phyloP scores from a whole-genome alignment of 2,797 vertebrate genomes.

The Manis pentadactyla region DNA sequence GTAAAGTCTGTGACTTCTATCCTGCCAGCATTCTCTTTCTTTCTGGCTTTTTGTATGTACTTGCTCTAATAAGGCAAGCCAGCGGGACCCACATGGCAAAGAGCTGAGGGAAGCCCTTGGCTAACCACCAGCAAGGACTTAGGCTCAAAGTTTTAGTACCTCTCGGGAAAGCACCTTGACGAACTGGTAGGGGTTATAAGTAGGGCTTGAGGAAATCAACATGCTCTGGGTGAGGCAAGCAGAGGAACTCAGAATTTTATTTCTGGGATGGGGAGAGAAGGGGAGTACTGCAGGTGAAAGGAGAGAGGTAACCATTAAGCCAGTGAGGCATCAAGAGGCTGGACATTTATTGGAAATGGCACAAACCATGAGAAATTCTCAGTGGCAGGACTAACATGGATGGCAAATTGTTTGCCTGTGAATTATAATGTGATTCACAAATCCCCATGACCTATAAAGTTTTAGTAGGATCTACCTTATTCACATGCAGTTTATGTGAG shows the following conservation, averaged over 20 bases:
- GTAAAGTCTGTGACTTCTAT: neutral
- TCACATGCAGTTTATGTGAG: neutral
- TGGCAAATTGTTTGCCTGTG: neutral
- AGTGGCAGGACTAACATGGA: neutral
- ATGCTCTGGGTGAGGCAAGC: neutral
- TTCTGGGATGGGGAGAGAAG: neutral
- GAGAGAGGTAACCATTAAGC: neutral
- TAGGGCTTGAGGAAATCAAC: neutral
- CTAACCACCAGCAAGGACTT: neutral
- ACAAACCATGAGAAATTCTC: neutral
- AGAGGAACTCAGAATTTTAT: neutral
- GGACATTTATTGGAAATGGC: neutral
- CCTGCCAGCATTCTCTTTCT: neutral
- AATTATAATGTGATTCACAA: neutral
- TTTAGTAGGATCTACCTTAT: neutral
- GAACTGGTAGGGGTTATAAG: neutral
- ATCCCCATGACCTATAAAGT: neutral
- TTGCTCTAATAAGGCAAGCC: neutral
- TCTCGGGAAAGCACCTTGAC: neutral
- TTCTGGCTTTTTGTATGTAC: neutral
- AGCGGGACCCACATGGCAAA: neutral
- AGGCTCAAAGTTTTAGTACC: neutral
- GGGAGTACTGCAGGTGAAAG: neutral
- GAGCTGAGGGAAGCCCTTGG: neutral
- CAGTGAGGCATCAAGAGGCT: neutral